Evolutionary conservation across 2,888 invertebrate genomes (phyloP).

Genomic region (Mythimna impura): DNA sequence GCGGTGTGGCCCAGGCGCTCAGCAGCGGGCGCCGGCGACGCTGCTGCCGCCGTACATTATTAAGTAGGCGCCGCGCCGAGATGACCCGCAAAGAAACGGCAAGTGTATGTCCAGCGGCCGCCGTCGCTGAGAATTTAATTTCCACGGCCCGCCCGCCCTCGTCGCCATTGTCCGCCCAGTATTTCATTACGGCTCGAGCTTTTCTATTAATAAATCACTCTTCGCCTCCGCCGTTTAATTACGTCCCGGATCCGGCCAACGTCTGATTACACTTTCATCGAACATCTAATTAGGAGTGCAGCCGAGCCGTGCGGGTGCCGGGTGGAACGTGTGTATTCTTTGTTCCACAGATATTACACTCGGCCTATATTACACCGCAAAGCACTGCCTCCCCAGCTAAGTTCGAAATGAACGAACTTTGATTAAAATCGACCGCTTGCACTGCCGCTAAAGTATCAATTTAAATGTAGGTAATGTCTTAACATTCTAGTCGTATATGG

Average conservation of each 20-base stretch:
- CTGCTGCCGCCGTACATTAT: constrained; percentile 80
- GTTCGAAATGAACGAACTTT: constrained; percentile 87
- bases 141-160: constrained; percentile 86
- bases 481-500: constrained; percentile 42
- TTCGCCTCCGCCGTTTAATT: constrained; percentile 90
- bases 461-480: constrained; percentile 61
- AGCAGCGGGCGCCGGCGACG: constrained; percentile 61
- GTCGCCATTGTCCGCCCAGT: constrained; percentile 89
- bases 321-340: constrained; percentile 85
- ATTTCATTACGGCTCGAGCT: constrained; percentile 90
- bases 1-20: constrained; percentile 48
- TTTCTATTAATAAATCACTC: constrained; percentile 91
- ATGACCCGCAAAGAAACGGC: constrained; percentile 82
- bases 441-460: constrained; percentile 62
- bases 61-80: constrained; percentile 75
- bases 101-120: constrained; percentile 79
- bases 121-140: constrained; percentile 88
- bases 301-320: constrained; percentile 73
- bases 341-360: constrained; percentile 84
- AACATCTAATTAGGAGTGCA: constrained; percentile 90
- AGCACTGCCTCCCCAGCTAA: constrained; percentile 79
- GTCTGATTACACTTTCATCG: constrained; percentile 91
- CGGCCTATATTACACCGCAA: constrained; percentile 82
- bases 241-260: constrained; percentile 88
- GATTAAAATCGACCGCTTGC: constrained; percentile 85